Evolutionary conservation across 2,888 invertebrate species (phyloP).

Genomic region (Melanchra persicariae): DNA sequence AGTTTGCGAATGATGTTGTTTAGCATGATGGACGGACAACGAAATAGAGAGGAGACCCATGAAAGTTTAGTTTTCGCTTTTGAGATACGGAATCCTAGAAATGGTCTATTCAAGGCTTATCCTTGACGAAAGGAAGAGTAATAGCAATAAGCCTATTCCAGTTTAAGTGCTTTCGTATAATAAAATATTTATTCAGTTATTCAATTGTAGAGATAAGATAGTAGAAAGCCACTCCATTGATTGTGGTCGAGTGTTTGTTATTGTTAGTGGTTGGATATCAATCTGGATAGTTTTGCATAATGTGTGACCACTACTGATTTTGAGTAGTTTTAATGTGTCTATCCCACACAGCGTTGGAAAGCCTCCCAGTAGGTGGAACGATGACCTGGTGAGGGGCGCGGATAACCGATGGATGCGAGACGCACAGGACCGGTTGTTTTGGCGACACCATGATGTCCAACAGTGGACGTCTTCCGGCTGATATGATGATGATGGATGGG

Average conservation of each 20-base stretch:
- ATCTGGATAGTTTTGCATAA: conserved; percentile 29
- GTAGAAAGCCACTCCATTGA: conserved; percentile 44
- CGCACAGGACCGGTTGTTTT: no score
- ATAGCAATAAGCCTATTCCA: conserved; percentile 32
- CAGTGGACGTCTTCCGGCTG: no score
- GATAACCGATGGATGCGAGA: no score
- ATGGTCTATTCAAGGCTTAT: not conserved
- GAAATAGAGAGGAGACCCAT: not conserved
- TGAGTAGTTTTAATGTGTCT: conserved; percentile 42
- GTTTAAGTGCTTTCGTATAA: conserved; percentile 14
- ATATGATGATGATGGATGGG: no score
- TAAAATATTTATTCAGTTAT: conserved; percentile 53
- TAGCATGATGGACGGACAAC: not conserved
- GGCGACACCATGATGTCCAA: no score
- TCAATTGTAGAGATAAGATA: conserved; percentile 51
- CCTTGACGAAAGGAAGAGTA: conserved; percentile 29
- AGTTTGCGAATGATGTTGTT: no score
- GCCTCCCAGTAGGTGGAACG: no score
- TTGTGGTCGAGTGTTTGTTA: conserved; percentile 39
- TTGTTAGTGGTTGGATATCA: conserved; percentile 15
- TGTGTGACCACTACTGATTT: not conserved
- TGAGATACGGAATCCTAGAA: not conserved
- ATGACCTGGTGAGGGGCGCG: no score
- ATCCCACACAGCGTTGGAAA: no score
- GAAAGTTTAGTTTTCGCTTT: not conserved